These are phyloP conservation scores for Tetanocera ferruginea DNA, from an alignment of 2,888 invertebrate species.

Conservation along the genomic window DNA sequence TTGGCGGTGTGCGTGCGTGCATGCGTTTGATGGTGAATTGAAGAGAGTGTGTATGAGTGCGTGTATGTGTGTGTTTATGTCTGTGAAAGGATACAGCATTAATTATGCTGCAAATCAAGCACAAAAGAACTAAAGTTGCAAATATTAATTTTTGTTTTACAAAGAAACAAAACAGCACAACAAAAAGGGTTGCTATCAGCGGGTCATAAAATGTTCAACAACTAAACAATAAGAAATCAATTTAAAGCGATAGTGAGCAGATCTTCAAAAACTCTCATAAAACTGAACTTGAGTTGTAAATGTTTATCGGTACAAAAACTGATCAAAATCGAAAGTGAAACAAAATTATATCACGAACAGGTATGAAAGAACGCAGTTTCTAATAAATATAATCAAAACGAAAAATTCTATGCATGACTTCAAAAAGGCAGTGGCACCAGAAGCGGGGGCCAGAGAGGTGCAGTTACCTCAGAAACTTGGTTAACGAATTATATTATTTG, in stretches of 20 bases:
- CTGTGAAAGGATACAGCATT: slow-evolving; percentile 42
- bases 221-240: background rate
- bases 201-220: background rate
- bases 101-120: slow-evolving; percentile 43
- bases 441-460: too few species aligned
- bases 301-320: too few species aligned
- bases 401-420: too few species aligned
- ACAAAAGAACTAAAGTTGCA: slow-evolving; percentile 32
- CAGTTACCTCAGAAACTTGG: too few species aligned
- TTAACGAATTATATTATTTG: too few species aligned
- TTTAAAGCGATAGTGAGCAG: background rate
- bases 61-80: slow-evolving; percentile 18
- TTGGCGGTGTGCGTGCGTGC: slow-evolving; percentile 40
- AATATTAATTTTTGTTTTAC: slow-evolving; percentile 31
- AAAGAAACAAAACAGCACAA: too few species aligned
- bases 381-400: too few species aligned
- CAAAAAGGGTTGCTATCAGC: slow-evolving; percentile 21
- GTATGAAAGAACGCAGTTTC: too few species aligned
- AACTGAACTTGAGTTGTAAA: slow-evolving; percentile 13
- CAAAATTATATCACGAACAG: too few species aligned
- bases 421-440: too few species aligned
- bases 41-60: background rate
- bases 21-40: background rate
- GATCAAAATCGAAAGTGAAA: too few species aligned
- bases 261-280: slow-evolving; percentile 32